Evolutionary conservation across 92 coral and sea anemone species (phyloP), one percentile per base, ranked within the genome.

Genomic region (Porites divaricata): DNA sequence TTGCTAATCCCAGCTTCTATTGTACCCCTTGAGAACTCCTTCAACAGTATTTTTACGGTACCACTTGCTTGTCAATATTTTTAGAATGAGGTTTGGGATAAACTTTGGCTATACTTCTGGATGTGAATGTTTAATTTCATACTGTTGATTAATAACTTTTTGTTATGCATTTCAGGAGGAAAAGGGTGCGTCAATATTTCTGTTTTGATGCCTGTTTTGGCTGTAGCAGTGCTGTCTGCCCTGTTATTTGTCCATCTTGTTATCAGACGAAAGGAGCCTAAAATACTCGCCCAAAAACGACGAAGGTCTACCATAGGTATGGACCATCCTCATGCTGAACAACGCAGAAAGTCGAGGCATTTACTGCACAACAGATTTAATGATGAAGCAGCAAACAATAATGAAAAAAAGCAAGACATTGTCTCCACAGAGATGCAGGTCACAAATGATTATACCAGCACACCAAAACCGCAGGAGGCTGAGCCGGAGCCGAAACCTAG

Each of bases 361-460:
- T 65, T 80, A 0, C 67, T 80, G 13, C 28, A 69, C 67, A 69
- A 69, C 76, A 80, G 77, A 12, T 56, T 54, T 25, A 19, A 23
- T 25, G 50, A 58, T 5, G 77, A 24, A 20, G 48, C 67, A n/a
- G 14, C 63, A 6, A 80, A 80, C 53, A 69, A 68, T 48, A 80
- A 80, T 9, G 85, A 80, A 49, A 54, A 72, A 21, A 80, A 80
- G 20, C 84, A 68, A 20, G 85, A 52, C 14, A 67, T 80, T 6
- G 77, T 80, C 13, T 80, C 85, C 53, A 57, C 70, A 0, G 85
- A 80, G 57, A 80, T 80, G 85, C 85, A 80, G 67, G 53, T 80
- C 20, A 76, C 67, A 28, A 62, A 49, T 8, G 75, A 68, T 12
- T 21, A 17, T 9, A 57, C 19, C 12, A 52, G 84, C 62, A 66